Base-by-base conservation (phyloP, 2,797 vertebrate species). In the Sylvilagus floridanus region DNA sequence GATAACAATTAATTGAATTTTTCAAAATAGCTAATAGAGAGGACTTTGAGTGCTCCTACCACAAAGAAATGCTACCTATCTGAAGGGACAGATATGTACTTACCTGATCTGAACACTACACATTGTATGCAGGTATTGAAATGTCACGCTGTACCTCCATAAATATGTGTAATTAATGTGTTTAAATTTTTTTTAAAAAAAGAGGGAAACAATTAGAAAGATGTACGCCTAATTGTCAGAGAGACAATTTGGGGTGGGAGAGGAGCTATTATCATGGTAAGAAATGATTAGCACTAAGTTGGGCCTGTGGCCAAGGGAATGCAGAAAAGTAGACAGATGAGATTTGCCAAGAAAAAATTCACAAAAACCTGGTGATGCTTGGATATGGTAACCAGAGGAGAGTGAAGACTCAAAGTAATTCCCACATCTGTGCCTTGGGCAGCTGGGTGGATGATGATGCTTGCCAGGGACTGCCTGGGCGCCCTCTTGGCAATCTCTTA, bases 361-460 rank as follows among this genome's bases (percentile, higher is more conserved):
- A 14, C 32, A 30, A 63, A 35, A 88, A n/a, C n/a, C 92, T 47
- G 28, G 65, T 76, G 66, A 84, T 90, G 24, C 21, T 94, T 79
- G 69, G 42, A 84, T 79, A 21, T 89, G 54, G 22, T 24, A 76
- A 60, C 35, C 47, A 66, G 96, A 87, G 32, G 26, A 50, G 14
- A 83, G 57, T 7, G 78, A 77, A 95, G 68, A 86, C 11, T 42
- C 47, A 71, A 79, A 62, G 8, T 42, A 54, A 72, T 69, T 94
- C 62, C 37, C 66, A 42, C 26, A 21, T 72, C 77, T 69, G 35
- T 78, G 21, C 13, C 12, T 93, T 84, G 1, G 9, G 37, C 11
- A 91, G 32, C 72, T 68, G 21, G 30, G 8, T 83, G 50, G 21
- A 35, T 69, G 42, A 16, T n/a, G 28, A 57, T 71, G 37, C 32